phyloP scores from a whole-genome alignment of 1,140 invertebrate species.

The Gonioctena quinquepunctata region DNA sequence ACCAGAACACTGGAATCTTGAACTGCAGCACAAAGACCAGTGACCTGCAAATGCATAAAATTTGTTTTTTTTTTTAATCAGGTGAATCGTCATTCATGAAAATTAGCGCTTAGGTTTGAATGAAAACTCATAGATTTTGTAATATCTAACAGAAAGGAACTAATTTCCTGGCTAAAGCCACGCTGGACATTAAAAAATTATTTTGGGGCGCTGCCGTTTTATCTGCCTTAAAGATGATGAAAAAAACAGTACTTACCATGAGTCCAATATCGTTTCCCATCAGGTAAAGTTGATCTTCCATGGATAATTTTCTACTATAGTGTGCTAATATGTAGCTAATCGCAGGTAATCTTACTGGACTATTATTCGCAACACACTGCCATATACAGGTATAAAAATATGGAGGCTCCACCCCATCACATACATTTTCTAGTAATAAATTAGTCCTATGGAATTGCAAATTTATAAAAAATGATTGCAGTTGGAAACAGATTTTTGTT shows the following conservation, averaged over 20 bases:
- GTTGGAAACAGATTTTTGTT: too few relatives aligned
- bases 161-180: too few relatives aligned
- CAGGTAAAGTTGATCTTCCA: constrained; percentile 85
- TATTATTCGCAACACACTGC: constrained; percentile 84
- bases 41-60: constrained; percentile 49
- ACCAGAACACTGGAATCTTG: constrained; percentile 84
- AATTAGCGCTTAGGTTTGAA: too few relatives aligned
- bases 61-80: too few relatives aligned
- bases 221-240: not conserved
- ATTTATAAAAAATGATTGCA: not conserved
- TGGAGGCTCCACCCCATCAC: constrained; percentile 75
- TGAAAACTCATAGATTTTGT: too few relatives aligned
- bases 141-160: too few relatives aligned
- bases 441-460: constrained; percentile 68
- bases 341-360: constrained; percentile 82
- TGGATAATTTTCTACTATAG: constrained; percentile 79
- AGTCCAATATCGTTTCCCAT: constrained; percentile 86
- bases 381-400: constrained; percentile 90
- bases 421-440: constrained; percentile 76
- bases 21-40: constrained; percentile 65
- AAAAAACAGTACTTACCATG: constrained; percentile 64
- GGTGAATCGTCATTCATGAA: too few relatives aligned
- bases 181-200: too few relatives aligned
- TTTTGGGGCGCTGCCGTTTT: too few relatives aligned
- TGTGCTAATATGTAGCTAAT: constrained; percentile 81